Conservation (phyloP, 2,113 vertebrate species). For the Lethenteron reissneri region DNA sequence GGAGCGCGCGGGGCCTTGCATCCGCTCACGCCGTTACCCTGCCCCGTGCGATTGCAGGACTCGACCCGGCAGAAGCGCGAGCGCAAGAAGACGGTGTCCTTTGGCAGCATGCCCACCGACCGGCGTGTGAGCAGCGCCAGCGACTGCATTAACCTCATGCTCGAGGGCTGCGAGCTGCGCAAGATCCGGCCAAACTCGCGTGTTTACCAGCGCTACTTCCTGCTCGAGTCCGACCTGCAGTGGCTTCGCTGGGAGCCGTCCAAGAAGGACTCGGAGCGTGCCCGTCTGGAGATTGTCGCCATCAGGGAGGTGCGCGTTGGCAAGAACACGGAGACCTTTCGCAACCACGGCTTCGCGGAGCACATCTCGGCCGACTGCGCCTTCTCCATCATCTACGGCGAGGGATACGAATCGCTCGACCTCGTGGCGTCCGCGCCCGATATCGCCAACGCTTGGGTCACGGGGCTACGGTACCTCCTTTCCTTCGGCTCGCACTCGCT, state of each 20-base stretch:
- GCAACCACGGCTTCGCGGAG: conserved; percentile 64
- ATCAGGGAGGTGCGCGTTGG: conserved; percentile 76
- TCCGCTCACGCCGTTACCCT: too few relatives aligned
- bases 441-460: conserved; percentile 95
- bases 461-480: conserved; percentile 65
- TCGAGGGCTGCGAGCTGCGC: conserved; percentile 82
- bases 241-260: conserved; percentile 92
- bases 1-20: too few relatives aligned
- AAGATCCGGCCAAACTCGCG: conserved; percentile 80
- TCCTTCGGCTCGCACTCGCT: conserved; percentile 56
- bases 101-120: conserved; percentile 95
- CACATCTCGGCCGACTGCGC: conserved; percentile 81
- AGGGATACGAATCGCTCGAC: conserved; percentile 87
- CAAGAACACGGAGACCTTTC: conserved; percentile 88
- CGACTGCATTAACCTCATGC: conserved; percentile 94
- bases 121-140: conserved; percentile 86
- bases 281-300: conserved; percentile 58
- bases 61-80: conserved; percentile 3
- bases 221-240: conserved; percentile 60
- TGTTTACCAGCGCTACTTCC: conserved; percentile 84
- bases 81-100: conserved; percentile 90
- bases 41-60: background rate
- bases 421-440: conserved; percentile 74
- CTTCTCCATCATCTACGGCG: conserved; percentile 72
- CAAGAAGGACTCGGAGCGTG: conserved; percentile 77